Conservation (phyloP, 1,140 invertebrate species). For the Pseudomyrmex gracilis region DNA sequence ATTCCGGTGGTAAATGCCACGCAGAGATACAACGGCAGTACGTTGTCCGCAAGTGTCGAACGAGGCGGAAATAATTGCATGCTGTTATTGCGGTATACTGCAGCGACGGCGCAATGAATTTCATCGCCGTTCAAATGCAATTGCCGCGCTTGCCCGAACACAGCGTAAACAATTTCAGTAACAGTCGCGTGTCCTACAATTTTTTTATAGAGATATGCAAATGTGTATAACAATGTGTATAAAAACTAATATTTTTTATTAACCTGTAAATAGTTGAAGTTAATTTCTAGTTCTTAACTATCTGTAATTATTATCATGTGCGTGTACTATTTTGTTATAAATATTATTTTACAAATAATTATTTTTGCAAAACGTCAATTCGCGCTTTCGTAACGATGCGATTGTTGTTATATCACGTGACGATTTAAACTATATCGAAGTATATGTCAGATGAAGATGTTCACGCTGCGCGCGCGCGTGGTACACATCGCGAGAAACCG, state of each 20-base stretch:
- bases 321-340: not conserved
- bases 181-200: not conserved
- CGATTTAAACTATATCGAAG: not conserved
- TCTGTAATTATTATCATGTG: too few species aligned
- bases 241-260: not conserved
- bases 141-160: not conserved
- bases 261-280: not conserved
- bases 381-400: not conserved
- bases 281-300: too few species aligned
- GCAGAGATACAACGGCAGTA: conserved; percentile 5
- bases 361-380: not conserved
- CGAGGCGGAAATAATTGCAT: conserved; percentile 29
- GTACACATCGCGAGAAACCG: not conserved
- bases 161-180: not conserved
- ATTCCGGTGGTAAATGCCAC: conserved; percentile 58
- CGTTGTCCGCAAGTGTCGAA: conserved; percentile 30
- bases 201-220: not conserved
- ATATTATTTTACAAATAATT: not conserved
- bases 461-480: not conserved
- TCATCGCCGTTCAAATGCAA: conserved; percentile 14
- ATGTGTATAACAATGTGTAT: not conserved
- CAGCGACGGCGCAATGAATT: not conserved
- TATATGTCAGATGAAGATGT: conserved; percentile 30
- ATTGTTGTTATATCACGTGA: not conserved
- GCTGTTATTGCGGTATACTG: conserved; percentile 20